Conservation (phyloP, 1,140 invertebrate species). For the Drosophila melanogaster region DNA sequence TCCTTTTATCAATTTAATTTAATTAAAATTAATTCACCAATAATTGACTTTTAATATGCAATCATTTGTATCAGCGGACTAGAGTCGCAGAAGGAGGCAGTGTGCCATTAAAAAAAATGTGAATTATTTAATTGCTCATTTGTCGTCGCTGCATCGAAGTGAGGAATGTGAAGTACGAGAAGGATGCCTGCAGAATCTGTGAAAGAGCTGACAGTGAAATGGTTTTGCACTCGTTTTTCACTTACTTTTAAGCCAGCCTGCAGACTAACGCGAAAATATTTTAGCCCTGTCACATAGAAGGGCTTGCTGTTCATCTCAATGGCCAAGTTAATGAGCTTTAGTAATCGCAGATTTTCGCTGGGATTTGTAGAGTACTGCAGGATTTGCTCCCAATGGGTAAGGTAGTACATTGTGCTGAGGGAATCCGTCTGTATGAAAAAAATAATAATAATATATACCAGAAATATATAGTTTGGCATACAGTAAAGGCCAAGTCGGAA, state of each 20-base stretch:
- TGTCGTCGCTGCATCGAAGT: conserved; percentile 63
- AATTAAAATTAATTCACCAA: conserved; percentile 77
- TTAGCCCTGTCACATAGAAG: conserved; percentile 63
- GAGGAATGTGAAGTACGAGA: conserved; percentile 67
- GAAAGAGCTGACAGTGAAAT: conserved; percentile 4
- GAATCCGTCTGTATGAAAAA: conserved; percentile 47
- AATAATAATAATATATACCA: background rate
- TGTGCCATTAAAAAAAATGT: conserved; percentile 56
- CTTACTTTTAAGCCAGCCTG: conserved; percentile 61
- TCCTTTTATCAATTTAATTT: conserved; percentile 73
- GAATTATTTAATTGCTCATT: conserved; percentile 64
- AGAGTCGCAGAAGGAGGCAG: conserved; percentile 13
- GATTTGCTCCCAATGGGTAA: conserved; percentile 61
- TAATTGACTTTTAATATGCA: conserved; percentile 81
- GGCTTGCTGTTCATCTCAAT: conserved; percentile 72
- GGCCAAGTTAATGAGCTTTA: conserved; percentile 64
- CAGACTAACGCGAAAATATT: conserved; percentile 72
- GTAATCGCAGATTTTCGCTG: conserved; percentile 57
- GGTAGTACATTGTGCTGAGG: conserved; percentile 64
- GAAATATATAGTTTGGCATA: background rate
- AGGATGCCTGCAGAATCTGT: conserved; percentile 61
- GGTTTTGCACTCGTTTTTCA: background rate
- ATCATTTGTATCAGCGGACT: conserved; percentile 64
- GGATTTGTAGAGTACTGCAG: conserved; percentile 58
- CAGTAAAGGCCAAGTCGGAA: conserved; percentile 49